A percentile compares a stretch with the other conserved stretches of the same genome.
Conservation (phyloP, 2,797 vertebrate genomes). For the Typhlichthys subterraneus region DNA sequence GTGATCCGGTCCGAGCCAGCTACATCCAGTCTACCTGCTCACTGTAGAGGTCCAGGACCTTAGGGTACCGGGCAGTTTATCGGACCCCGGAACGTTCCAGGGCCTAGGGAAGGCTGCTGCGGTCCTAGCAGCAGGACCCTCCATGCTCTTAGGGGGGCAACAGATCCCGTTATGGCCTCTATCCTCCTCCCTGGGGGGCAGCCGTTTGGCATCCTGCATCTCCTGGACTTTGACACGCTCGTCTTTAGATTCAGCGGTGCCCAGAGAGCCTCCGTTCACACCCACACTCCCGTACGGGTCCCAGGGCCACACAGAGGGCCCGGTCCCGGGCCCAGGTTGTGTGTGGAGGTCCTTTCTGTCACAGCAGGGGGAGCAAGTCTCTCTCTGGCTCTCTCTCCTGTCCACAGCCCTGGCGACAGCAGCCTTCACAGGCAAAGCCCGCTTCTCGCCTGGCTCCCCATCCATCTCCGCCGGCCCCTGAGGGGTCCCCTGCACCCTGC, state of each 20-base stretch:
- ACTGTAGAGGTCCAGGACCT: constrained; percentile 90
- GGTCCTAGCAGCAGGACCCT: constrained; percentile 76
- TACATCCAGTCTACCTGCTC: constrained; percentile 83
- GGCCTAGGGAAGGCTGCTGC: constrained; percentile 85
- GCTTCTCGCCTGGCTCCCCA: constrained; percentile 64
- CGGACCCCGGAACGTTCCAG: constrained; percentile 89
- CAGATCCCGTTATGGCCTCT: constrained; percentile 73
- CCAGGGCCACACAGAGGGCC: constrained; percentile 72
- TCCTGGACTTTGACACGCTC: constrained; percentile 73
- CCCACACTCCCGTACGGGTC: constrained; percentile 71
- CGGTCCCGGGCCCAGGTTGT: constrained; percentile 38
- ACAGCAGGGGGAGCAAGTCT: constrained; percentile 71
- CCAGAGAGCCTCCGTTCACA: constrained; percentile 71
- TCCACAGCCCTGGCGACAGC: constrained; percentile 68
- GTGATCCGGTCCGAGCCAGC: constrained; percentile 46
- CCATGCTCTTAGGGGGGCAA: constrained; percentile 71
- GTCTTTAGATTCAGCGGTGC: constrained; percentile 69
- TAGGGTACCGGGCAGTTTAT: constrained; percentile 87
- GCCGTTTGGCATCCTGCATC: constrained; percentile 77
- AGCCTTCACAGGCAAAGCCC: constrained; percentile 77
- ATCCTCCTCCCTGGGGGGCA: constrained; percentile 72
- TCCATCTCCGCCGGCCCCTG: constrained; percentile 73
- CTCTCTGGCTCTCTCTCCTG: constrained; percentile 73
- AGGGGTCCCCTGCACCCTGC: constrained; percentile 74
- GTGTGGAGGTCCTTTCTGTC: constrained; percentile 78